Evolutionary conservation across 1,140 invertebrate genomes (phyloP).

Genomic region (Steinernema feltiae): DNA sequence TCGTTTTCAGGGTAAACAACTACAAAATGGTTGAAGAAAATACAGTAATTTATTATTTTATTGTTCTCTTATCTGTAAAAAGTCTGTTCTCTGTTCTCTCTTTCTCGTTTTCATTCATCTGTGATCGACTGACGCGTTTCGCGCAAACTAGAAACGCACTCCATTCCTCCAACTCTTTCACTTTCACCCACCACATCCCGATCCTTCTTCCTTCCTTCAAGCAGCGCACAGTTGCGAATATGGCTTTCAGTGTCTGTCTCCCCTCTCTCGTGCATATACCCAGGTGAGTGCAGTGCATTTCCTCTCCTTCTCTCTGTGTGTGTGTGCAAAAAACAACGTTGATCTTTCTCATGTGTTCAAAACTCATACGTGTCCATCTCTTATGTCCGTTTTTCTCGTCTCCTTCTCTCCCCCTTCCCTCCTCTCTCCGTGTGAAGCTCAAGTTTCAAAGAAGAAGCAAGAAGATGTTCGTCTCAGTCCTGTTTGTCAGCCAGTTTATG

Average conservation of each 20-base stretch:
- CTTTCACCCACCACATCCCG: not conserved
- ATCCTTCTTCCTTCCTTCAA: not conserved
- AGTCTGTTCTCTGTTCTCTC: not conserved
- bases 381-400: not conserved
- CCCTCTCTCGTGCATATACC: not conserved
- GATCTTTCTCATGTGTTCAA: not conserved
- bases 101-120: not conserved
- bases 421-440: not conserved
- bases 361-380: not conserved
- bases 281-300: no score
- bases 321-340: no score
- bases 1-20: constrained; percentile 1
- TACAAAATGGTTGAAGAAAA: not conserved
- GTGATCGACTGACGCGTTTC: not conserved
- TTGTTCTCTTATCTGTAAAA: not conserved
- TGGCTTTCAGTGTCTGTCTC: not conserved
- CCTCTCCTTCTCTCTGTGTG: no score
- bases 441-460: not conserved
- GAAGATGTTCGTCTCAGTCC: not conserved
- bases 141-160: not conserved
- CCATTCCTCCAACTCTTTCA: constrained; percentile 13
- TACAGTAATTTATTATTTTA: constrained; percentile 2
- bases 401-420: not conserved
- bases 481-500: not conserved
- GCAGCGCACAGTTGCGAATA: no score